These are phyloP conservation scores for Globia sparganii DNA, from an alignment of 2,888 invertebrate genomes.

Conservation along the genomic window DNA sequence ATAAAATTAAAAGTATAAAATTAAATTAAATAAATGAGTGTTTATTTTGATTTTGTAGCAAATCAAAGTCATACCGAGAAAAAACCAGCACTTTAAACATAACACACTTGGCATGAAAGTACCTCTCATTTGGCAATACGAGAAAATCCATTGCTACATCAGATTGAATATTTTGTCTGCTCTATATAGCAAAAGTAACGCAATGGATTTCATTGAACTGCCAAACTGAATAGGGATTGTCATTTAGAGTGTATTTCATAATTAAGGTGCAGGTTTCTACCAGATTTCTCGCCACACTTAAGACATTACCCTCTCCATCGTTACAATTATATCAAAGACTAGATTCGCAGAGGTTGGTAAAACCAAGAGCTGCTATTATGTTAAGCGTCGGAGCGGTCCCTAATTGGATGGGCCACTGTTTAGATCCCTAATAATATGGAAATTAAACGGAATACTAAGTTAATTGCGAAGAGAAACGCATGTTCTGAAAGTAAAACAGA, in stretches of 20 bases:
- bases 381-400: conserved; percentile 52
- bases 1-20: too few relatives aligned
- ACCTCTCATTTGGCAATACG: not conserved
- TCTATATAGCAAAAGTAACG: not conserved
- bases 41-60: not conserved
- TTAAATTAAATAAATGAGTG: not conserved
- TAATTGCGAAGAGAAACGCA: conserved; percentile 40
- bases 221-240: not conserved
- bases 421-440: conserved; percentile 58
- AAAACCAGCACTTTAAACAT: not conserved
- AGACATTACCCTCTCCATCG: conserved; percentile 41
- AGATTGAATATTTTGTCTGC: not conserved
- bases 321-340: conserved; percentile 45
- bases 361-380: conserved; percentile 56
- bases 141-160: not conserved
- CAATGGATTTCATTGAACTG: not conserved
- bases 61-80: not conserved
- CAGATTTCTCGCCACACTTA: conserved; percentile 11
- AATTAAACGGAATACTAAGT: conserved; percentile 54
- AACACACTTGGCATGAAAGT: too few relatives aligned
- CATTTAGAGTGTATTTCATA: not conserved
- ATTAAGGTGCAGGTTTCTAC: not conserved
- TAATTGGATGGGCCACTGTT: conserved; percentile 62
- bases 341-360: conserved; percentile 48
- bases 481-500: conserved; percentile 7